Evolutionary conservation across 2,113 vertebrate genomes (phyloP), one percentile per base, ranked within the genome.

Genomic region (Meriones unguiculatus): DNA sequence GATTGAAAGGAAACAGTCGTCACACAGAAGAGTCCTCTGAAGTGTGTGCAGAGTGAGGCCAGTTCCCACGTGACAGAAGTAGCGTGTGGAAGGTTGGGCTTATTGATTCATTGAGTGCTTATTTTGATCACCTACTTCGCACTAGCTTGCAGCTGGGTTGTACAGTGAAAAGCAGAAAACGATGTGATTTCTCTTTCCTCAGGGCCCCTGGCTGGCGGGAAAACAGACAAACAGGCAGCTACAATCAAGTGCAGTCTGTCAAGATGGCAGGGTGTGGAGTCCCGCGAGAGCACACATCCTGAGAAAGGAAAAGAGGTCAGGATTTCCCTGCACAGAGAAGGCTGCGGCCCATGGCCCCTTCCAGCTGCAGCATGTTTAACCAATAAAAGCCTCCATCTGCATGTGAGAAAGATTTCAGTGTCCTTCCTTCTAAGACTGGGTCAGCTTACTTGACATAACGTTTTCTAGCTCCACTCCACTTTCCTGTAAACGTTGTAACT

Each of bases 81-180:
- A 46, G 67, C 46, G 73, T 12, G 17, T 10, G 28, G 28, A 91
- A 17, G 17, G 4, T 20, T 62, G 93, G 73, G 28, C 50, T 86
- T 82, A 72, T 32, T 89, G 35, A 93, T 35, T 87, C 52, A 94
- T 35, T 54, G 7, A 77, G 28, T 35, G 69, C 18, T 17, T 86
- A 87, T 94, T 93, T 73, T 91, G 54, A 93, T 65, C 32, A 62
- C 7, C 15, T 87, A 87, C 22, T 87, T 32, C 35, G 77, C 73
- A 32, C 32, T 57, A 87, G 10, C 10, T 73, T 90, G n/a, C 24
- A 67, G 35, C 77, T 75, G 5, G 3, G 22, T 8, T 32, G 12
- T 28, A 11, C 50, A 91, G 38, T 3, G 17, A 24, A 90, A 95
- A 85, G 20, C 13, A 78, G 86, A 80, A 84, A 85, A 82, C 11